phyloP scores from a whole-genome alignment of 2,113 vertebrate genomes.

The Epinephelus cyanopodus region DNA sequence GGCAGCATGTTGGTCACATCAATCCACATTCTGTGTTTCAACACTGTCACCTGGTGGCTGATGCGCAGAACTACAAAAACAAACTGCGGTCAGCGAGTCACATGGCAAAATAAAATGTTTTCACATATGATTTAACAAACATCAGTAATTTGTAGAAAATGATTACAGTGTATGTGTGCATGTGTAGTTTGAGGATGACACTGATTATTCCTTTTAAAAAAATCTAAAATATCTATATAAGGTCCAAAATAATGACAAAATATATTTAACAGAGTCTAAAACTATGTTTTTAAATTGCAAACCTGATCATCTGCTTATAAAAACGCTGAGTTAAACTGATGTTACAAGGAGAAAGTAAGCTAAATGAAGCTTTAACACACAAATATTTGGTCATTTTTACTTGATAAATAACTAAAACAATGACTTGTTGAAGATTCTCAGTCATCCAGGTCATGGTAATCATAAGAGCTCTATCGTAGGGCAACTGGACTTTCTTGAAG shows the following conservation, averaged over 20 bases:
- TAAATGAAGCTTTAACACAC: background rate
- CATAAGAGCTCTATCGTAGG: too few species aligned
- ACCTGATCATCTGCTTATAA: background rate
- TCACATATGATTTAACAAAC: background rate
- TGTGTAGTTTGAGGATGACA: background rate
- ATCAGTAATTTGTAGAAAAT: background rate
- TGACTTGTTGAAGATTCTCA: too few species aligned
- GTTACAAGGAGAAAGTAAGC: background rate
- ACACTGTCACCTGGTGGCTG: conserved; percentile 52
- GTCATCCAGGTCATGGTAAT: too few species aligned
- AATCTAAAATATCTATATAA: background rate
- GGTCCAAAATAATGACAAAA: background rate
- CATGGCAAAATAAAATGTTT: background rate
- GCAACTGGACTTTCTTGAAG: too few species aligned
- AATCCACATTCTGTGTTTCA: background rate
- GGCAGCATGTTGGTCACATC: background rate
- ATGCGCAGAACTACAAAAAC: conserved; percentile 38
- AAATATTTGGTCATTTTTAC: background rate
- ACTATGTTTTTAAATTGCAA: background rate
- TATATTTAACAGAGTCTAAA: background rate
- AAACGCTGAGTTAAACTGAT: background rate
- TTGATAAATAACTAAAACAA: too few species aligned
- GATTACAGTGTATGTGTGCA: background rate
- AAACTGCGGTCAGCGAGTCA: background rate
- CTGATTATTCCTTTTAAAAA: background rate